Base-by-base conservation (phyloP, 2,888 invertebrate genomes). In the Lepidochitona cinerea region DNA sequence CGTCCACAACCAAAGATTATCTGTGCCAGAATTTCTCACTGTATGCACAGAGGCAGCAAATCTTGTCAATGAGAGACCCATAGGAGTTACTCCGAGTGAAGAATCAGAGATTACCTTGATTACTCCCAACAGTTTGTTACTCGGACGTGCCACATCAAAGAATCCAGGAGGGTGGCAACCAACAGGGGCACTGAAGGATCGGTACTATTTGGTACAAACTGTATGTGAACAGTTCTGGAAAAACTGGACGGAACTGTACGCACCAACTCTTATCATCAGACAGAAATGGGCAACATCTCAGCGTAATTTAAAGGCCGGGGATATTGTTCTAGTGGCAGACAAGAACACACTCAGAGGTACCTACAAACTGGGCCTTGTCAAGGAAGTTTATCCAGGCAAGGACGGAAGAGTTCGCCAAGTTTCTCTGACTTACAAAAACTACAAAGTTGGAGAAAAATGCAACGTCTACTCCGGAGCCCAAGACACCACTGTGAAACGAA, bases 131-230 rank as follows among this genome's bases (percentile, higher is more conserved):
- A 53, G 29, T 70, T 23, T 70, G 9, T 36, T 70, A 29, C 59
- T 70, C 1, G 70, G 59, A 6, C 37, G 54, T 14, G 54, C 54
- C 18, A 59, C 54, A n/a, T 41, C 68, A 18, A 68, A 49, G 18
- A 5, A 68, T 41, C 68, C 68, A 49, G 49, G 68, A 41, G 68
- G 68, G 6, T 68, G 68, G 68, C 68, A 68, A 68, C 68, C 68
- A 14, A 18, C 29, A 3, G 9, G 26, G 9, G 29, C 41, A 5
- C 3, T 49, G 7, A 6, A n/a, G 26, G 32, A 29, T 9, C 5
- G 68, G 23, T 68, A 68, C 54, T 26, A 54, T 7, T 23, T 54
- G 54, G 59, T 26, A 29, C 59, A 59, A 26, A 4, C 9, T 4
- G 32, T 59, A 14, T 1, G 26, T 4, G 59, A 59, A 14, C 23